A percentile compares a stretch with the other conserved stretches of the same genome.
Conservation (phyloP, 2,888 invertebrate genomes). For the Ormyrus pomaceus region DNA sequence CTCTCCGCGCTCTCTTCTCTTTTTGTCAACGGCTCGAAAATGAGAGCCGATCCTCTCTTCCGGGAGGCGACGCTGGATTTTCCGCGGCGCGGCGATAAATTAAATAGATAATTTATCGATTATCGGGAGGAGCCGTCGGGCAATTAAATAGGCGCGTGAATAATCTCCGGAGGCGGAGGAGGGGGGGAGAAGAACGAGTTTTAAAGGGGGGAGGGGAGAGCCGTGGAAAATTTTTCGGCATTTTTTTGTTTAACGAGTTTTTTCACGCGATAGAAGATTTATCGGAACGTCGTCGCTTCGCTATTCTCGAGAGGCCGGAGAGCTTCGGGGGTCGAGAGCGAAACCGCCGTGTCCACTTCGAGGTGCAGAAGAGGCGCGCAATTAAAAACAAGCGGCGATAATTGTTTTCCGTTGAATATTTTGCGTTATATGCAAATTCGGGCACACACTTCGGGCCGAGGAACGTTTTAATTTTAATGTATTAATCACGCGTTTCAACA, state of each 20-base stretch:
- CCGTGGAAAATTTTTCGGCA: slow-evolving; percentile 1
- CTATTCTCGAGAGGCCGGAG: too few relatives aligned
- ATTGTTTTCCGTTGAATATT: neutral
- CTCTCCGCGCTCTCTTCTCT: slow-evolving; percentile 3
- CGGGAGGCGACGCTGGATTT: slow-evolving; percentile 40
- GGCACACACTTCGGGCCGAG: neutral
- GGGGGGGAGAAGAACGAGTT: slow-evolving; percentile 23
- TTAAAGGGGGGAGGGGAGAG: neutral
- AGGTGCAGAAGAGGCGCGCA: too few relatives aligned
- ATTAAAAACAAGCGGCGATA: neutral
- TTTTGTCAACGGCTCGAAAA: slow-evolving; percentile 21
- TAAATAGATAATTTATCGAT: slow-evolving; percentile 57
- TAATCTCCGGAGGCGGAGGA: slow-evolving; percentile 19
- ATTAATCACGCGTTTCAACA: slow-evolving; percentile 35
- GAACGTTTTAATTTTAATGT: neutral
- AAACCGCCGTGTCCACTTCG: too few relatives aligned
- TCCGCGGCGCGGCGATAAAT: slow-evolving; percentile 48
- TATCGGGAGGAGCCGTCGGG: slow-evolving; percentile 29
- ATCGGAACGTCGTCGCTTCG: too few relatives aligned
- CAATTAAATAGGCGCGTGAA: slow-evolving; percentile 52
- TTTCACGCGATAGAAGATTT: too few relatives aligned
- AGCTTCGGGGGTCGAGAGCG: too few relatives aligned
- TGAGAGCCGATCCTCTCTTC: slow-evolving; percentile 12
- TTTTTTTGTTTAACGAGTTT: too few relatives aligned
- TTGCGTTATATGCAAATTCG: neutral